A percentile compares a stretch with the other conserved stretches of the same genome.
phyloP scores from a whole-genome alignment of 2,888 invertebrate genomes.

The Teleogryllus oceanicus region DNA sequence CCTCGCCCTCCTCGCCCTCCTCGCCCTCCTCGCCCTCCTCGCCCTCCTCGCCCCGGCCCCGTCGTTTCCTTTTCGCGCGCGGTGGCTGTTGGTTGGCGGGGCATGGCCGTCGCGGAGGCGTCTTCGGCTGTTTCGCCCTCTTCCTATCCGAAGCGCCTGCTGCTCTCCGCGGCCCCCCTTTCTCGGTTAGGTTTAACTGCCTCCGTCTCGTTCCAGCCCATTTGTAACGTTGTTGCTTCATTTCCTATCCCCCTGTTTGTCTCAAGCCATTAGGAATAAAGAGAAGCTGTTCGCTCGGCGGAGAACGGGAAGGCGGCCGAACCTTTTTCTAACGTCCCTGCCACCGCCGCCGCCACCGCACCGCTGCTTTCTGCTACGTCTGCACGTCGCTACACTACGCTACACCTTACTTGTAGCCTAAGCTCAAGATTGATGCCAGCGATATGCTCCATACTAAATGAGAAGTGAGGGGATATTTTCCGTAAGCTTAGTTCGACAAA shows the following conservation, averaged over 20 bases:
- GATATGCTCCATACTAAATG: too few species aligned
- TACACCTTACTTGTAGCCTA: too few species aligned
- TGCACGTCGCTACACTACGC: too few species aligned
- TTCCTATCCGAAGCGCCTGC: neutral
- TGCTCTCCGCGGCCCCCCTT: slow-evolving; percentile 22
- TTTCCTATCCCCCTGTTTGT: slow-evolving; percentile 43
- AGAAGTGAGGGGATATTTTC: too few species aligned
- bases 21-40: too few species aligned
- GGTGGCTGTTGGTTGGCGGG: too few species aligned
- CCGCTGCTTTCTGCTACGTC: neutral
- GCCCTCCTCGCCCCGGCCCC: slow-evolving; percentile 18
- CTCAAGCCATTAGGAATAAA: slow-evolving; percentile 33
- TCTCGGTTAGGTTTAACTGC: slow-evolving; percentile 43
- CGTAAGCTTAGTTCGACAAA: too few species aligned
- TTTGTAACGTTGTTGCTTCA: slow-evolving; percentile 50
- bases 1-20: too few species aligned
- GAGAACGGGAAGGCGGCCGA: neutral
- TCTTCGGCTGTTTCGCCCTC: too few species aligned
- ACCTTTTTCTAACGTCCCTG: neutral
- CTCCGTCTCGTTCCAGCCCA: slow-evolving; percentile 47
- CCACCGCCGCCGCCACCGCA: neutral
- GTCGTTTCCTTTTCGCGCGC: slow-evolving; percentile 31
- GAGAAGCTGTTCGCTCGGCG: slow-evolving; percentile 21
- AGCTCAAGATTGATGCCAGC: too few species aligned
- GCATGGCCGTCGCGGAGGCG: too few species aligned